Base-by-base conservation (phyloP, 1,140 invertebrate species). In the Heliconius eleuchia region DNA sequence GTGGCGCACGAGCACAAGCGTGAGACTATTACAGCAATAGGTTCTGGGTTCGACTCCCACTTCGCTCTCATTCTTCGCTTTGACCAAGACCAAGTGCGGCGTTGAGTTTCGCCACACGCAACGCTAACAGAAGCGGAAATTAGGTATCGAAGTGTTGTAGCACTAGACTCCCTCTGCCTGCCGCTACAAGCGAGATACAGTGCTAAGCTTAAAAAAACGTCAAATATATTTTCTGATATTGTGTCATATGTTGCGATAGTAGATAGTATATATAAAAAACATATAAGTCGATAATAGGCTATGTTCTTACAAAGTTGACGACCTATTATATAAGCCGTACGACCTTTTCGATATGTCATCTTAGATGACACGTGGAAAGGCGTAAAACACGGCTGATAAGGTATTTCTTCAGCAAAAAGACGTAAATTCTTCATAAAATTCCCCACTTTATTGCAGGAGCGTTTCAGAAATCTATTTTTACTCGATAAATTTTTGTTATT, bases 401-500 rank as follows among this genome's bases (percentile, higher is more conserved):
- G 74, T 79, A 83, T 87, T 86, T 82, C 78, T 84, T 83, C 73
- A 77, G 79, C 80, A 89, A 84, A 84, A 82, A 85, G 80, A 83
- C 82, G 87, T 89, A 88, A 87, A 87, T 88, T 85, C 80, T 74
- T 77, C 83, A 85, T 88, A 88, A 88, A 37, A 88, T 84, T 85
- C 84, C 57, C 60, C 74, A 52, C 81, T 87, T 88, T 90, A 90
- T 86, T 87, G 86, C 85, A 37, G 77, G 74, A 84, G 76, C 85
- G 80, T 83, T 83, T 79, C 83, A 76, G 78, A 82, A 84, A 86
- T 84, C 85, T 87, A 84, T 88, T 89, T 87, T 84, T 83, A 87
- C 84, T 83, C 86, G 86, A 89, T 88, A 87, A 89, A 87, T 85
- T 82, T 86, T 89, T 86, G 86, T 84, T 71, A 71, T 39, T 71